A percentile compares a stretch with the other conserved stretches of the same genome.
phyloP scores from a whole-genome alignment of 2,113 vertebrate species.

The Oriolus oriolus region DNA sequence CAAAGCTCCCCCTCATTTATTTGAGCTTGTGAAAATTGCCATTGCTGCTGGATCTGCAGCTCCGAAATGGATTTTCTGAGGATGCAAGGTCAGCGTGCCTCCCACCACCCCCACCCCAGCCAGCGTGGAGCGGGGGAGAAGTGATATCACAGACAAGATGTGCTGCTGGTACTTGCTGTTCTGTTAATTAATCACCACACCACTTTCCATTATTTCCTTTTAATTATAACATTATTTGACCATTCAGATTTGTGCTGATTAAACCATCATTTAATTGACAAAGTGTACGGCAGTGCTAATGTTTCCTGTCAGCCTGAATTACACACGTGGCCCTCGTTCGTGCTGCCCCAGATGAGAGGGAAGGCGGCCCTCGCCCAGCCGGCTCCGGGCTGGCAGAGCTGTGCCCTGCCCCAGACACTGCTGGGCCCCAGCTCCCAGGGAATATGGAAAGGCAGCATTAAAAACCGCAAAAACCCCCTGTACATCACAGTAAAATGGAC shows the following conservation, averaged over 20 bases:
- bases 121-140: neutral
- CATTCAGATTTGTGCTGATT: conserved; percentile 74
- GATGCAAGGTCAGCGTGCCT: conserved; percentile 30
- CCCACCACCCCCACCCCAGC: neutral
- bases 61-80: conserved; percentile 28
- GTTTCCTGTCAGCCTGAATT: conserved; percentile 73
- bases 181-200: conserved; percentile 70
- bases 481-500: neutral
- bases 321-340: conserved; percentile 28
- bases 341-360: neutral
- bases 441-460: neutral
- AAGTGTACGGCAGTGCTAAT: conserved; percentile 62
- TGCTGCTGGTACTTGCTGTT: conserved; percentile 51
- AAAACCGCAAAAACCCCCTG: neutral
- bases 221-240: conserved; percentile 80
- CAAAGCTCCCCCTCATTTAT: conserved; percentile 42
- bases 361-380: neutral
- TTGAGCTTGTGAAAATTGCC: conserved; percentile 45
- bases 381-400: neutral
- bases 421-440: neutral
- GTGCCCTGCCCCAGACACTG: neutral
- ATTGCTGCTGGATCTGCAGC: conserved; percentile 26
- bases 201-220: conserved; percentile 74
- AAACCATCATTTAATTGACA: conserved; percentile 77
- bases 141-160: conserved; percentile 16